These are phyloP conservation scores for Lycocorax pyrrhopterus DNA, from an alignment of 2,113 vertebrate species.

Conservation along the genomic window DNA sequence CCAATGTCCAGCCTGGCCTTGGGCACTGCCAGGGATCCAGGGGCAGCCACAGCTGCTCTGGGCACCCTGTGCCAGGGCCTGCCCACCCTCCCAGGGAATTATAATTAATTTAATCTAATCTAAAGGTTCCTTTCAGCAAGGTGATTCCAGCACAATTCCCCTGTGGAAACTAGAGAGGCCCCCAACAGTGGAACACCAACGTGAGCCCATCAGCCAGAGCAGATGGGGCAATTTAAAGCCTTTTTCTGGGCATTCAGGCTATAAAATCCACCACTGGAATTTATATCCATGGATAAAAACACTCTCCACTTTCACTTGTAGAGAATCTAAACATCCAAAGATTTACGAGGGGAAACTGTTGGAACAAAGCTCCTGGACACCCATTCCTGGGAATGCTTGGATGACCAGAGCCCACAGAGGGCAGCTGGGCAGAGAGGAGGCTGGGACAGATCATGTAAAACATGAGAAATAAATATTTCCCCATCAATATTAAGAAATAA, in stretches of 20 bases:
- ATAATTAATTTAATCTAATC: not conserved
- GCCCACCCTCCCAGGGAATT: not conserved
- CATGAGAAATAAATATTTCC: not conserved
- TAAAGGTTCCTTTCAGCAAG: not conserved
- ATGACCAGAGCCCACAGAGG: not conserved
- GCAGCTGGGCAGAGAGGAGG: not conserved
- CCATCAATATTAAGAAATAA: not conserved
- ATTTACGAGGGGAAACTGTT: too few relatives aligned
- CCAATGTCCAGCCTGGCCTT: rapidly evolving
- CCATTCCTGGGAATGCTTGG: not conserved
- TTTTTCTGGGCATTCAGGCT: not conserved
- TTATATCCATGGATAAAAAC: not conserved
- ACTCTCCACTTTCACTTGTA: not conserved
- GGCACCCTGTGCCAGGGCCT: not conserved
- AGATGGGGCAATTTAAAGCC: not conserved
- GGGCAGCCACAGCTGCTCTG: not conserved
- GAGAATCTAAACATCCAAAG: not conserved
- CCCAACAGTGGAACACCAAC: too few relatives aligned
- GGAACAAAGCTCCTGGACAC: not conserved
- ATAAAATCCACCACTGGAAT: not conserved
- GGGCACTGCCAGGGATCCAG: not conserved
- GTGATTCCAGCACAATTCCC: not conserved
- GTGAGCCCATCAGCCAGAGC: not conserved
- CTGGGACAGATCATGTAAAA: not conserved
- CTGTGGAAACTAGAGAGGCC: not conserved